phyloP scores from a whole-genome alignment of 2,888 invertebrate species.

The Diadromus collaris region DNA sequence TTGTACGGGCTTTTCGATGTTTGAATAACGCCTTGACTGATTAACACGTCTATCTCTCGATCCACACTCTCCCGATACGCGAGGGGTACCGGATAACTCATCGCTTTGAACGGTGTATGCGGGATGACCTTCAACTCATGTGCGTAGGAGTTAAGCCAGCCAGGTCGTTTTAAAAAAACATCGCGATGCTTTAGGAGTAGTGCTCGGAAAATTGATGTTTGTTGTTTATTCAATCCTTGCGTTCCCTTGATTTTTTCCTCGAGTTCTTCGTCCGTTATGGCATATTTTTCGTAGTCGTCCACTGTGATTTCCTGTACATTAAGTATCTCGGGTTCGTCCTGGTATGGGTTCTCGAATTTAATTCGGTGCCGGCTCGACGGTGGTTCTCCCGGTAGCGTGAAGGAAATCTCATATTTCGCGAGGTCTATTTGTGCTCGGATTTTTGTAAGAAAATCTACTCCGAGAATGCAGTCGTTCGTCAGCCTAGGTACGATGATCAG shows the following conservation, averaged over 20 bases:
- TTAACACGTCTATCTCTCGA: neutral
- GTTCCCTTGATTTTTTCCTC: neutral
- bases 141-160: neutral
- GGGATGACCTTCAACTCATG: no score
- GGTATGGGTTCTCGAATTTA: neutral
- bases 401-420: neutral
- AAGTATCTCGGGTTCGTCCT: neutral
- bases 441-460: neutral
- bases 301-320: neutral
- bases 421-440: neutral
- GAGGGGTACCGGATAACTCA: no score
- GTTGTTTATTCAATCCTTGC: neutral
- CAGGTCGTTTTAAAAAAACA: neutral
- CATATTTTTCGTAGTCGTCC: neutral
- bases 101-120: no score
- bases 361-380: no score
- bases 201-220: neutral
- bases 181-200: neutral
- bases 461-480: neutral
- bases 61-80: neutral
- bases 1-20: no score
- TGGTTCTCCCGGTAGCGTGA: neutral
- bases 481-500: neutral
- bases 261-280: neutral
- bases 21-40: neutral